Percentiles rank a stretch among this genome's conserved stretches.
Conservation (phyloP, 2,797 vertebrate species). For the Bovichtus variegatus region DNA sequence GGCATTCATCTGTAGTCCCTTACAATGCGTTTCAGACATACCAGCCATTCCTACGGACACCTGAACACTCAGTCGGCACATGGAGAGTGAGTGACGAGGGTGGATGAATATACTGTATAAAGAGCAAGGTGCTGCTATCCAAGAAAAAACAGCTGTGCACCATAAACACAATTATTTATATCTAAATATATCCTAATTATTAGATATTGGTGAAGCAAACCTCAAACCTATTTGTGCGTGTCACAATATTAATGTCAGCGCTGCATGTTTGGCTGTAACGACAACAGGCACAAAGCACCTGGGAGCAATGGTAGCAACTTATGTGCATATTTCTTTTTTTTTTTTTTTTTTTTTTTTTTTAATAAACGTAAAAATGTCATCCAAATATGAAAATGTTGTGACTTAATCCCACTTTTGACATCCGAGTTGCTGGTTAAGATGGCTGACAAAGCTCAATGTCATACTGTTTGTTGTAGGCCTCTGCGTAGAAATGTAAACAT, state of each 20-base stretch:
- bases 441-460: no score
- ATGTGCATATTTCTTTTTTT: no score
- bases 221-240: neutral
- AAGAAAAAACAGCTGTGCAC: no score
- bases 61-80: slow-evolving; percentile 8
- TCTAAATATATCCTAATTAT: neutral
- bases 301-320: neutral
- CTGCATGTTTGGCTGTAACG: neutral
- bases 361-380: neutral
- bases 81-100: neutral
- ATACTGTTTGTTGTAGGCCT: neutral
- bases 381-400: neutral
- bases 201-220: neutral
- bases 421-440: neutral
- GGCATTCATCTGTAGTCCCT: slow-evolving; percentile 3
- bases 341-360: neutral
- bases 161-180: no score
- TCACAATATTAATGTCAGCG: neutral
- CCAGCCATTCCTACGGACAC: slow-evolving; percentile 45
- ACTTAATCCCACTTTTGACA: neutral
- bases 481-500: neutral
- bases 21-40: slow-evolving; percentile 34
- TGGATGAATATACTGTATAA: neutral
- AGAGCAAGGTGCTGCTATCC: no score
- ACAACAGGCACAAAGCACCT: neutral